Evolutionary conservation across 1,140 invertebrate species (phyloP).

Genomic region (Panagrolaimus sp.): DNA sequence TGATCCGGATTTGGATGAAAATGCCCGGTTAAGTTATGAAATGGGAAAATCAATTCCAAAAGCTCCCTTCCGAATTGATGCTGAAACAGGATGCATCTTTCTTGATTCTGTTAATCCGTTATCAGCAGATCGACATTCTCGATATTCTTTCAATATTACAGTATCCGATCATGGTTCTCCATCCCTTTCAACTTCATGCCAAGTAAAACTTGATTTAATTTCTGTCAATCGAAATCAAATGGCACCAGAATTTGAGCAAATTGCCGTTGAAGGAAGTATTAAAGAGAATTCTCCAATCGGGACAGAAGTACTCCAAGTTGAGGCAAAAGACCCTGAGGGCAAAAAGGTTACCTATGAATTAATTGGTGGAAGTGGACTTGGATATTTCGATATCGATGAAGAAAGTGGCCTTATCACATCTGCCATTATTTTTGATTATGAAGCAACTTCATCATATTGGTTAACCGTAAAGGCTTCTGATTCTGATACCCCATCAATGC

Average conservation of each 20-base stretch:
- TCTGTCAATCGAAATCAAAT: constrained; percentile 86
- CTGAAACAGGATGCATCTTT: constrained; percentile 73
- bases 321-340: constrained; percentile 65
- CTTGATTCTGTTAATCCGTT: constrained; percentile 34
- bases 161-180: constrained; percentile 57
- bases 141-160: constrained; percentile 51
- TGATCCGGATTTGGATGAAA: constrained; percentile 84
- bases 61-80: constrained; percentile 89
- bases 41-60: constrained; percentile 70
- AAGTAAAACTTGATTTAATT: constrained; percentile 72
- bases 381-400: constrained; percentile 81
- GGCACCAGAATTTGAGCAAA: constrained; percentile 77
- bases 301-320: constrained; percentile 34
- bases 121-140: constrained; percentile 47
- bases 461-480: constrained; percentile 84
- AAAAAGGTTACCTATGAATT: constrained; percentile 77
- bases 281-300: constrained; percentile 61
- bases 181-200: constrained; percentile 58
- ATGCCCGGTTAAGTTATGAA: constrained; percentile 86
- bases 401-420: constrained; percentile 75
- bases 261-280: constrained; percentile 68
- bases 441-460: constrained; percentile 82
- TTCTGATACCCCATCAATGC: constrained; percentile 69
- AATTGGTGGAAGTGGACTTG: constrained; percentile 78
- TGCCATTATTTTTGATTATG: constrained; percentile 75